These are phyloP conservation scores for Drosophila arawakana DNA, from an alignment of 1,140 invertebrate genomes.

Conservation along the genomic window DNA sequence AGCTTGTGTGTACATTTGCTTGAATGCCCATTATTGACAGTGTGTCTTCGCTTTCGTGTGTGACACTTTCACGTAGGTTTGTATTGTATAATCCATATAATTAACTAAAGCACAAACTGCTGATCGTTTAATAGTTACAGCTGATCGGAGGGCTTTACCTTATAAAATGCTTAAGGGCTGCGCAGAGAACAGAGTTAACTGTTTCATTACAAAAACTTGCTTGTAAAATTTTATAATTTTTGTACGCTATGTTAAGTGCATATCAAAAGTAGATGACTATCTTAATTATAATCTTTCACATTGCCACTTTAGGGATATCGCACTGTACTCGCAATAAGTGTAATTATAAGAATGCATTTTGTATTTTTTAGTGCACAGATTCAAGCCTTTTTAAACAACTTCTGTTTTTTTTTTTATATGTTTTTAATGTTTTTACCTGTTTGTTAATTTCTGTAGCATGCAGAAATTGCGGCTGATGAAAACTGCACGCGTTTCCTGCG, in stretches of 20 bases:
- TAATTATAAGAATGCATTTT: conserved; percentile 4
- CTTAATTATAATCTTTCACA: too few relatives aligned
- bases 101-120: too few relatives aligned
- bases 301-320: not conserved
- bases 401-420: not conserved
- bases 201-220: too few relatives aligned
- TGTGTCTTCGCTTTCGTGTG: conserved; percentile 6
- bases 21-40: not conserved
- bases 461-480: conserved; percentile 46
- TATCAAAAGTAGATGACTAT: too few relatives aligned
- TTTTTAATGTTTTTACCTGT: conserved; percentile 2
- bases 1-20: not conserved
- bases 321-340: not conserved
- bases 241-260: too few relatives aligned
- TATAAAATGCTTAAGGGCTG: too few relatives aligned
- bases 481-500: conserved; percentile 55
- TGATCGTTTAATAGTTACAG: too few relatives aligned
- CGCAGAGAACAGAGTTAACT: too few relatives aligned
- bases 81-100: too few relatives aligned
- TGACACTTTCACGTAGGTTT: not conserved
- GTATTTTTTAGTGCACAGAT: conserved; percentile 16
- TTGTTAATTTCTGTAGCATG: conserved; percentile 8
- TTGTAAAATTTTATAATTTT: too few relatives aligned
- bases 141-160: too few relatives aligned
- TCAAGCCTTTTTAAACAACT: not conserved